Percentiles rank a stretch among this genome's conserved stretches.
Evolutionary conservation across 2,113 vertebrate genomes (phyloP).

Genomic region (Apodemus sylvaticus): DNA sequence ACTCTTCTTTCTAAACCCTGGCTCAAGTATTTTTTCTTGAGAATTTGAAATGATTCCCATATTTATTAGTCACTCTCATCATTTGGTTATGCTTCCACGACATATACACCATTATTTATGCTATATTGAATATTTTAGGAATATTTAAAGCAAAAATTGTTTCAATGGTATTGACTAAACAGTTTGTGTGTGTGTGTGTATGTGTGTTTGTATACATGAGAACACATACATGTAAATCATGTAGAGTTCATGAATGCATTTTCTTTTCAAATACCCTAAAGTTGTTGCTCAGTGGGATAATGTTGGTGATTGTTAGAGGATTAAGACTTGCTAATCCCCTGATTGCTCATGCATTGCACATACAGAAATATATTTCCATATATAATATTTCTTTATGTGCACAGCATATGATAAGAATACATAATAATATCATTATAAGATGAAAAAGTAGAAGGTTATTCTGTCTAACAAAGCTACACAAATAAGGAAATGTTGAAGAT

Average conservation of each 20-base stretch:
- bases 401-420: background rate
- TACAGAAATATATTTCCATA: background rate
- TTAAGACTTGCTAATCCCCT: no score
- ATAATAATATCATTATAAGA: background rate
- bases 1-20: background rate
- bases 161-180: background rate
- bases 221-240: background rate
- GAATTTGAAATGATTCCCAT: background rate
- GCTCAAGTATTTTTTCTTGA: background rate
- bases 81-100: background rate
- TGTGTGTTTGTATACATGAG: background rate
- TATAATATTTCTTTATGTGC: no score
- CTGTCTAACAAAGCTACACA: background rate
- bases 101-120: background rate
- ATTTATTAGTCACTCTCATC: background rate
- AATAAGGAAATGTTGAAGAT: background rate
- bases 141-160: background rate
- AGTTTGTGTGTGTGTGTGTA: background rate
- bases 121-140: background rate
- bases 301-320: background rate
- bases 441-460: background rate
- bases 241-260: background rate
- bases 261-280: background rate
- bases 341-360: background rate
- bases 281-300: background rate